Evolutionary conservation across 2,888 invertebrate genomes (phyloP), one percentile per base, ranked within the genome.

Genomic region (Erebia ligea): DNA sequence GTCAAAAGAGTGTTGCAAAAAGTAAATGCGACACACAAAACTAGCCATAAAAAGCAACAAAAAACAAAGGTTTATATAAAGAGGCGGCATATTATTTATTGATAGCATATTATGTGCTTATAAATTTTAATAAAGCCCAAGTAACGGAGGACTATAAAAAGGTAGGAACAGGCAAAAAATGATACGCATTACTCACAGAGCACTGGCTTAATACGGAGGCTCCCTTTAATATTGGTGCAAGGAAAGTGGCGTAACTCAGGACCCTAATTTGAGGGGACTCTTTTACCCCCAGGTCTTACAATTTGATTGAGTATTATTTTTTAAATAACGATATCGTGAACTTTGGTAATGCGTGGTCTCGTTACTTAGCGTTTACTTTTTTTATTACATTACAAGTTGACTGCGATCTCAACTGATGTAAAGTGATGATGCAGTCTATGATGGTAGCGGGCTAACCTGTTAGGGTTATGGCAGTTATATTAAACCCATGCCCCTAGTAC

Each of bases 101-200:
- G 84, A 84, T 84, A 85, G 82, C 82, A 77, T 81, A 81, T 86
- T 83, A 84, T 79, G 73, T 82, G 81, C 81, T 84, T 84, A 83
- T 85, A 84, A 84, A 86, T 81, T 84, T 84, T 82, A 83, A 84
- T 84, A 84, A 84, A 83, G 80, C 80, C 76, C 75, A 72, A 78
- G 73, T 73, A 75, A 76, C 76, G 71, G 73, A 70, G 75, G 76
- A 76, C 78, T 78, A 81, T 82, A 82, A 81, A 81, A 81, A 81
- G 81, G 81, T 78, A 81, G 80, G 80, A 81, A 79, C 80, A 78
- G 77, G 77, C 82, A 81, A 85, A 83, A 84, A 84, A 85, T 84
- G 84, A 84, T 84, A 83, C 80, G 79, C 84, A 85, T 84, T 84
- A 84, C 79, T 85, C 83, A 85, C 76, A 74, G 81, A 73, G 76